Conservation (phyloP, 2,113 vertebrate species). For the Apodemus speciosus region DNA sequence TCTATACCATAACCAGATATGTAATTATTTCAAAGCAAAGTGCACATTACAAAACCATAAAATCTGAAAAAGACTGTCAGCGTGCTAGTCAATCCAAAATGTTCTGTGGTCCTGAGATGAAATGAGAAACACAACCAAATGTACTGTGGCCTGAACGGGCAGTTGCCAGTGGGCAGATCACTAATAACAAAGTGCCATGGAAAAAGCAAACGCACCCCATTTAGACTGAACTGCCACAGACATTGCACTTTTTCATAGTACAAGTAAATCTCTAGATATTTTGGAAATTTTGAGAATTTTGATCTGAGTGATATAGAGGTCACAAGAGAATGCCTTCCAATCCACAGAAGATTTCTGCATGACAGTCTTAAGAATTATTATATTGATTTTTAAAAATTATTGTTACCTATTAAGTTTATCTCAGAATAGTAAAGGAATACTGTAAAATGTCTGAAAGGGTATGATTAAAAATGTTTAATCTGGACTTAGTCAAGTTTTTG, state of each 20-base stretch:
- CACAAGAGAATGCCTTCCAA: background rate
- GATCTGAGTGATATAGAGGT: background rate
- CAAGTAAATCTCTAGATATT: background rate
- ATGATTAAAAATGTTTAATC: slow-evolving; percentile 50
- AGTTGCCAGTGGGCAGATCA: background rate
- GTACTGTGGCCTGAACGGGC: background rate
- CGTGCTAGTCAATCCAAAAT: background rate
- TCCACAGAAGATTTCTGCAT: background rate
- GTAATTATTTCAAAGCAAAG: slow-evolving; percentile 39
- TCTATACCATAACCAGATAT: background rate
- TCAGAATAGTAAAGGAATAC: slow-evolving; percentile 46
- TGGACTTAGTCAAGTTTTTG: slow-evolving; percentile 33
- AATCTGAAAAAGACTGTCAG: slow-evolving; percentile 45
- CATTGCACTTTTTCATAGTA: background rate
- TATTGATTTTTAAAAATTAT: slow-evolving; percentile 25
- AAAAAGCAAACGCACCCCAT: background rate
- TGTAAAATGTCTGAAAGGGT: slow-evolving; percentile 48
- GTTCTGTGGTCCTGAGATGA: background rate
- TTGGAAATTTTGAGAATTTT: background rate
- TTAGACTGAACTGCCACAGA: background rate
- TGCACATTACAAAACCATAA: slow-evolving; percentile 27
- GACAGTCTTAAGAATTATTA: background rate
- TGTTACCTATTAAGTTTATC: slow-evolving; percentile 55
- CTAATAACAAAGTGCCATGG: background rate
- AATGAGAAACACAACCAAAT: slow-evolving; percentile 31